Evolutionary conservation across 2,888 invertebrate genomes (phyloP), one percentile per base, ranked within the genome.

Genomic region (Ceraclea dissimilis): DNA sequence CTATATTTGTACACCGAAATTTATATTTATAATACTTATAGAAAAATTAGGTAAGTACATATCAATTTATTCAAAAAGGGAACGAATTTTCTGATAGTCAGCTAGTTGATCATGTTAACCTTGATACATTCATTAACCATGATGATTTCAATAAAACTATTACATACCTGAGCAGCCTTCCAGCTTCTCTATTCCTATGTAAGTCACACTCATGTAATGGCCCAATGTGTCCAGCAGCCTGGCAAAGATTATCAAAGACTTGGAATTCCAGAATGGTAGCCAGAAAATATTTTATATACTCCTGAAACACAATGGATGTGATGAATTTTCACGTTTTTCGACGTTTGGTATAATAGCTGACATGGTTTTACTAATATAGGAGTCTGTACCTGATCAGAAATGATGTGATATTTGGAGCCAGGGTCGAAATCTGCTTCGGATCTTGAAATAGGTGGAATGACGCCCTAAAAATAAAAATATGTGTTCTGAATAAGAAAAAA

Each of bases 201-300:
- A 93, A 78, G 68, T 92, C 90, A 65, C 93, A 93, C 34, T 83
- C 84, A 66, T 93, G 86, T 51, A 93, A 72, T 13, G 88, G 87
- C 0, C 85, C 86, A 0, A 70, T 67, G 64, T 90, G 86, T 0
- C 86, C 87, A 0, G 90, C 79, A 2, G 82, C 87, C 1, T 75
- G 69, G 67, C 93, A 93, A 56, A 93, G 73, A 39, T 87, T 83
- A 64, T 89, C 84, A 68, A 86, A 88, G 51, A 93, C 80, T 75
- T 93, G 93, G 74, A 93, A 93, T 74, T 93, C 90, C 55, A 93
- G 71, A 4, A 93, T 76, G 17, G 86, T 81, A 0, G 88, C 86
- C 2, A 93, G 82, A 68, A 92, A 93, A 70, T 93, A 93, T 67
- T 90, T 86, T 63, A 79, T 78, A 70, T 79, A 84, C 59, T 82